phyloP scores from a whole-genome alignment of 2,888 invertebrate genomes.

The Lochmaea crataegi region DNA sequence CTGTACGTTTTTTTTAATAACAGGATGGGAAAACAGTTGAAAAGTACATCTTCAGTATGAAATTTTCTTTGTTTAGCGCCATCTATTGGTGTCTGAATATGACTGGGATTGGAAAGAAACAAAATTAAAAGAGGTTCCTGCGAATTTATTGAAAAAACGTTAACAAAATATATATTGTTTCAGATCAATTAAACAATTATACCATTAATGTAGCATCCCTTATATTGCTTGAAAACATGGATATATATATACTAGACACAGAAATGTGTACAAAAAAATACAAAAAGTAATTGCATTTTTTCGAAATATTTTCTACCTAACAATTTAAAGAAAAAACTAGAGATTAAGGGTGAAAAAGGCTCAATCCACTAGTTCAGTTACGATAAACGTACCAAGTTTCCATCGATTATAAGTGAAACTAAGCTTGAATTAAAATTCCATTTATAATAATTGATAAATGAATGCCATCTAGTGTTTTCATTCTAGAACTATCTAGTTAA shows the following conservation, averaged over 20 bases:
- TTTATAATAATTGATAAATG: not conserved
- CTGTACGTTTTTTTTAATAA: too few species aligned
- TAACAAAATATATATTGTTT: slow-evolving; percentile 27
- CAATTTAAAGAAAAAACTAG: not conserved
- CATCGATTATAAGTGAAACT: not conserved
- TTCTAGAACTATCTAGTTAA: too few species aligned
- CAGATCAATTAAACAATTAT: slow-evolving; percentile 10
- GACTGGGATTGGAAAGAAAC: not conserved
- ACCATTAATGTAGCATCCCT: not conserved
- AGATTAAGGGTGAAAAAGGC: not conserved
- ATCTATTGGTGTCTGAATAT: not conserved
- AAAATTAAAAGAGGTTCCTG: slow-evolving; percentile 5
- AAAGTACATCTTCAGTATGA: too few species aligned
- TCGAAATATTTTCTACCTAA: slow-evolving; percentile 6
- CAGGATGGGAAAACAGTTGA: too few species aligned
- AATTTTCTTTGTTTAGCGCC: too few species aligned
- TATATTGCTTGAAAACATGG: slow-evolving; percentile 5
- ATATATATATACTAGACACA: not conserved
- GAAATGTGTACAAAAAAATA: slow-evolving; percentile 8
- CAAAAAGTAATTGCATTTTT: slow-evolving; percentile 1
- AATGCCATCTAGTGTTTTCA: too few species aligned
- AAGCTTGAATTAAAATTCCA: not conserved
- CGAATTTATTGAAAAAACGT: slow-evolving; percentile 28
- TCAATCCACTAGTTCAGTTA: not conserved
- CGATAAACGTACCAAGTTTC: not conserved